Evolutionary conservation across 2,888 invertebrate species (phyloP).

Genomic region (Scaeva pyrastri): DNA sequence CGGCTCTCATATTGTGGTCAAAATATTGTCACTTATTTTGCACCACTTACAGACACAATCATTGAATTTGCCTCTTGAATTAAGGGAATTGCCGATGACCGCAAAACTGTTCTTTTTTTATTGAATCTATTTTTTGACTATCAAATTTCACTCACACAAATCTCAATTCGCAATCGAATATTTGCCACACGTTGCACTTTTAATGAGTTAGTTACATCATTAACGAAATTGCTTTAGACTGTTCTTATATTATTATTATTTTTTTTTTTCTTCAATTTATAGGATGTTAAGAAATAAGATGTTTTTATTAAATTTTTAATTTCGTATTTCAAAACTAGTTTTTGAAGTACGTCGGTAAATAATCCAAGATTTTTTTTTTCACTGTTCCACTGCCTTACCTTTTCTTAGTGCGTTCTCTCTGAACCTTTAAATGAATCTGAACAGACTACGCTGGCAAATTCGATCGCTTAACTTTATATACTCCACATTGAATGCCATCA

Average conservation of each 20-base stretch:
- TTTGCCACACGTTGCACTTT: constrained; percentile 50
- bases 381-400: constrained; percentile 60
- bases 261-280: background rate
- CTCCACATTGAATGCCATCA: constrained; percentile 68
- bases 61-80: constrained; percentile 6
- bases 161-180: constrained; percentile 6
- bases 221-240: constrained; percentile 5
- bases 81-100: constrained; percentile 42
- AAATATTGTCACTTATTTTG: constrained; percentile 62
- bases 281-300: background rate
- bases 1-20: constrained; percentile 58
- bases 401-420: constrained; percentile 76
- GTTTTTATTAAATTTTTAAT: background rate
- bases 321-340: background rate
- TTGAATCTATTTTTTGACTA: constrained; percentile 71
- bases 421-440: constrained; percentile 80
- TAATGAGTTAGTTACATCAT: constrained; percentile 64
- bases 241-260: no score
- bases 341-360: background rate
- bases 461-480: constrained; percentile 79
- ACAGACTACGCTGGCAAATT: constrained; percentile 79
- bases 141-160: constrained; percentile 66
- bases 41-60: constrained; percentile 22
- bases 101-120: constrained; percentile 56
- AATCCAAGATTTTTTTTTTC: constrained; percentile 14